These are phyloP conservation scores for Pseudopipra pipra DNA, from an alignment of 2,113 vertebrate species.

Conservation along the genomic window DNA sequence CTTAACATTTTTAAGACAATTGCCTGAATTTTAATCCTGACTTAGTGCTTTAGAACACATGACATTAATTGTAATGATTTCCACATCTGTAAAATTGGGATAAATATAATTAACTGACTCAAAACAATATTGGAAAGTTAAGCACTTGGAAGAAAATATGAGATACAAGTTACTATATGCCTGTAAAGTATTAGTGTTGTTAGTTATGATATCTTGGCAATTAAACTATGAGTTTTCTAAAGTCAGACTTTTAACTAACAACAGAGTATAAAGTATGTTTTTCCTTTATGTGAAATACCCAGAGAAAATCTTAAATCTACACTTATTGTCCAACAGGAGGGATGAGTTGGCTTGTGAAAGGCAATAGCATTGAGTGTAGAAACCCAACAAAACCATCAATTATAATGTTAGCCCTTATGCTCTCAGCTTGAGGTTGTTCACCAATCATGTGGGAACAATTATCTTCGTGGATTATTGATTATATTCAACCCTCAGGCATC, in stretches of 20 bases:
- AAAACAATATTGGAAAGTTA: not conserved
- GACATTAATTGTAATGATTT: not conserved
- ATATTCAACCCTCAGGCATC: slow-evolving; percentile 28
- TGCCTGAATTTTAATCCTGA: not conserved
- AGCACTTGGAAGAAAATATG: not conserved
- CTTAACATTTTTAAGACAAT: not conserved
- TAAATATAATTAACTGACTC: slow-evolving; percentile 13
- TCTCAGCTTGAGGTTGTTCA: slow-evolving; percentile 42
- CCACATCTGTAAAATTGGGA: not conserved
- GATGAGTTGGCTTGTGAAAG: slow-evolving; percentile 18
- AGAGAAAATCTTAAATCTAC: not conserved
- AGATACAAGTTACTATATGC: not conserved
- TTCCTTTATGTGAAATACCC: not conserved
- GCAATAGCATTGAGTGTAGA: slow-evolving; percentile 31
- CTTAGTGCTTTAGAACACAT: not conserved
- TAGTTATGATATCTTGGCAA: not conserved
- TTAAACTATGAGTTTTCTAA: not conserved
- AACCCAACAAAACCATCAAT: slow-evolving; percentile 34
- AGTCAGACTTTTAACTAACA: not conserved
- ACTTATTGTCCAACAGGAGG: slow-evolving; percentile 32
- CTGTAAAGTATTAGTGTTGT: not conserved
- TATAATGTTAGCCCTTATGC: slow-evolving; percentile 7
- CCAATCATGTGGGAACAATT: slow-evolving; percentile 63
- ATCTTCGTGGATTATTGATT: slow-evolving; percentile 64
- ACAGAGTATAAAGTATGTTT: not conserved